Percentiles rank a stretch among this genome's conserved stretches.
phyloP scores from a whole-genome alignment of 23 tunicate genomes.

The Trididemnum miniatum region DNA sequence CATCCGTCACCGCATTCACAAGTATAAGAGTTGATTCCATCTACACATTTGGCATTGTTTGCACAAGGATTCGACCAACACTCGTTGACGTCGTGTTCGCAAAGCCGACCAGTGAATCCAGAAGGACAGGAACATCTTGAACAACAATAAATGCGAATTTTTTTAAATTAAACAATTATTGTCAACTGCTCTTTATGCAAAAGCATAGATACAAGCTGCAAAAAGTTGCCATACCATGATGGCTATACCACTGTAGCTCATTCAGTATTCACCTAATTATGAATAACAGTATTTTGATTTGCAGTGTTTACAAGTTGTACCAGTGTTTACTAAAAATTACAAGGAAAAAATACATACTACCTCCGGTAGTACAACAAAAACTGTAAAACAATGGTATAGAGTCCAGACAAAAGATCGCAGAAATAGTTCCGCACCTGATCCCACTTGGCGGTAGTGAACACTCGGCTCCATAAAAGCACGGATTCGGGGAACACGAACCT shows the following conservation, averaged over 20 bases:
- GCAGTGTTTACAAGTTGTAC: too few species aligned
- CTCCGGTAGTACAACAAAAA: background rate
- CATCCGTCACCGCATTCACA: slow-evolving; percentile 60
- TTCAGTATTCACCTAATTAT: too few species aligned
- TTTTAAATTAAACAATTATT: too few species aligned
- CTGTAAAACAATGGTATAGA: background rate
- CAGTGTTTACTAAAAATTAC: too few species aligned
- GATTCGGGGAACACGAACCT: background rate
- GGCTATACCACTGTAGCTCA: too few species aligned
- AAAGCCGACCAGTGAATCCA: slow-evolving; percentile 46
- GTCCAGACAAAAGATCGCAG: too few species aligned
- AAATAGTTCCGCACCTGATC: background rate
- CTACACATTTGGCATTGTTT: slow-evolving; percentile 42
- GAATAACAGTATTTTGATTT: too few species aligned
- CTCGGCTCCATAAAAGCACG: background rate
- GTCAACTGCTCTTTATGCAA: too few species aligned
- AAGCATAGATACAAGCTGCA: background rate
- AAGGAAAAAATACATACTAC: too few species aligned
- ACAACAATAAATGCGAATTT: too few species aligned
- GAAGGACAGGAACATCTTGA: slow-evolving; percentile 43
- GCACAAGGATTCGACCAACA: slow-evolving; percentile 62
- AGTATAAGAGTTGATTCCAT: slow-evolving; percentile 30
- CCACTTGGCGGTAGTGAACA: background rate
- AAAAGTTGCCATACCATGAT: too few species aligned
- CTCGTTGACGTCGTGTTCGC: slow-evolving; percentile 49